These are phyloP conservation scores for Coremacera marginata DNA, from an alignment of 2,888 invertebrate species.

Conservation along the genomic window DNA sequence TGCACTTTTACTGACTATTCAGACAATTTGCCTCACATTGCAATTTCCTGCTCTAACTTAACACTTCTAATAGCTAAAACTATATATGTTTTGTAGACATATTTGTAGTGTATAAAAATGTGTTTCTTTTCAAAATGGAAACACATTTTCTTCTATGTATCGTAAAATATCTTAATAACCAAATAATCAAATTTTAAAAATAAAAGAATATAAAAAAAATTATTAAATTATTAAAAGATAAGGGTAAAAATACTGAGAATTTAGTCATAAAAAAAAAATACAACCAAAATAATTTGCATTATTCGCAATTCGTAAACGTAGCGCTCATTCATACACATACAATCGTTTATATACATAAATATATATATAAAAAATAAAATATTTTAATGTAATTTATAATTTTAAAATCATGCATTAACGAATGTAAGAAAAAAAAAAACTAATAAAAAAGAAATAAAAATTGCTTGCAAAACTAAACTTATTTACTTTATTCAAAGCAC, in stretches of 20 bases:
- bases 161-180: background rate
- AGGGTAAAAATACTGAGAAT: background rate
- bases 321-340: constrained; percentile 51
- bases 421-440: background rate
- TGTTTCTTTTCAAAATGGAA: background rate
- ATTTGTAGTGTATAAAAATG: too few species aligned
- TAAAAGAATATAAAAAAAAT: background rate
- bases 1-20: background rate
- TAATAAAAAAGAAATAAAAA: constrained; percentile 14
- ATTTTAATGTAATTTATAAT: background rate
- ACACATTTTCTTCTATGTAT: background rate
- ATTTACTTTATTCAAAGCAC: background rate
- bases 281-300: constrained; percentile 43
- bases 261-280: constrained; percentile 49
- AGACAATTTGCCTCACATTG: background rate
- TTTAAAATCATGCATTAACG: background rate
- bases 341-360: constrained; percentile 35
- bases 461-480: background rate
- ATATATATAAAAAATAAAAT: constrained; percentile 6
- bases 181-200: background rate
- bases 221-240: background rate
- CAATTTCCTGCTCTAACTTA: background rate
- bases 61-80: background rate
- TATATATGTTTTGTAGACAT: too few species aligned
- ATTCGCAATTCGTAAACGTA: constrained; percentile 49